Base-by-base conservation (phyloP, 2,113 vertebrate genomes). In the Aegotheles bennettii region DNA sequence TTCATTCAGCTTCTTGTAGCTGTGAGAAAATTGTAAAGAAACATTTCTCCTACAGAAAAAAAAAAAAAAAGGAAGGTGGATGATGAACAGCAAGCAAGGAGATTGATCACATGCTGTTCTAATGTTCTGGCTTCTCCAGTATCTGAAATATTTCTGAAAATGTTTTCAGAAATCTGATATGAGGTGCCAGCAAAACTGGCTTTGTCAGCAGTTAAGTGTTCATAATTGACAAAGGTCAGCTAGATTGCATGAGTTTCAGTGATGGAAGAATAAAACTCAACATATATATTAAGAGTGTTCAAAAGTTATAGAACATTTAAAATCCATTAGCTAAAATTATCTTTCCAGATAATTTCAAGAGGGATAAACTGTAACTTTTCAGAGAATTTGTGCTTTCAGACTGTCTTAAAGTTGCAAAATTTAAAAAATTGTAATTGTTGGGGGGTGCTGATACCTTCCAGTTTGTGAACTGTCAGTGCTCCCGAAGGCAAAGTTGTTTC, bases 281-380 rank as follows among this genome's bases (percentile, higher is more conserved):
- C 54, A 64, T 35, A 73, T 31, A 83, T 92, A 88, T 69, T 17
- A 60, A 77, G 38, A 83, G 13, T 26, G 35, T 60, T 88, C 60
- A 81, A 42, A 87, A 92, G 29, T 77, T 54, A 74, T 2, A 71
- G 76, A 84, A 67, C 68, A 90, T 90, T 96, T 92, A 64, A 94
- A 94, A 90, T 38, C 67, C 85, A 95, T 94, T 95, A 94, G 65
- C 47, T 80, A 76, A 81, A 94, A 80, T 81, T 56, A 87, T 92
- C 85, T 90, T 83, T 70, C 25, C 33, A 90, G 87, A 94, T 78
- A 93, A 90, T 70, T 94, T 77, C 28, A 69, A 59, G 26, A 90
- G 35, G 25, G 47, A 64, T 75, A 95, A 94, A 84, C 43, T 89
- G 13, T 63, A 84, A 84, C 7, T 93, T 88, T 36, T 36, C 74